Conservation (phyloP, 2,888 invertebrate species). For the Hypomecis atomaria region DNA sequence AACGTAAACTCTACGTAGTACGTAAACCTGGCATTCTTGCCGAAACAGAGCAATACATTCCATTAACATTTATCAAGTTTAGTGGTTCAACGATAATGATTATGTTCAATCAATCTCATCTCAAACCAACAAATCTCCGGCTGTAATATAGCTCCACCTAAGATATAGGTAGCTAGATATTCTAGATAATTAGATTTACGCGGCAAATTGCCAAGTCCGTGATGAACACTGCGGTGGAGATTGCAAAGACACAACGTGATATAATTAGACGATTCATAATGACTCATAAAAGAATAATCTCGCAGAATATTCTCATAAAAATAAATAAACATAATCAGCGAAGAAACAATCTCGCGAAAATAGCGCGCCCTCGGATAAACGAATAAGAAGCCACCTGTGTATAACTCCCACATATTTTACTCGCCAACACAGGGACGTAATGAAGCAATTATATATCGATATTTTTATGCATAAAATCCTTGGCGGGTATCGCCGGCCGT, state of each 20-base stretch:
- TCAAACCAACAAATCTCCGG: constrained; percentile 14
- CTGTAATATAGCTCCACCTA: constrained; percentile 17
- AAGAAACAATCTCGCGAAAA: constrained; percentile 46
- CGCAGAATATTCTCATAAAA: constrained; percentile 25
- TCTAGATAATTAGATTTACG: constrained; percentile 36
- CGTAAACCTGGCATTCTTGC: not conserved
- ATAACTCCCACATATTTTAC: constrained; percentile 83
- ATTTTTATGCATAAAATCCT: constrained; percentile 85
- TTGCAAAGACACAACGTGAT: constrained; percentile 32
- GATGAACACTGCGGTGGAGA: constrained; percentile 37
- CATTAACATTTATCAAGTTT: constrained; percentile 17
- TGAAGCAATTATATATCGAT: constrained; percentile 86
- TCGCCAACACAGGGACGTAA: constrained; percentile 84
- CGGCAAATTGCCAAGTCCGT: constrained; percentile 40
- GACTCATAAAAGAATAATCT: constrained; percentile 25
- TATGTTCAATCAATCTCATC: constrained; percentile 27
- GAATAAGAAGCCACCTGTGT: constrained; percentile 70
- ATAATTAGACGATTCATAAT: constrained; percentile 44
- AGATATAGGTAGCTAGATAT: constrained; percentile 19
- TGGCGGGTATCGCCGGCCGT: constrained; percentile 76
- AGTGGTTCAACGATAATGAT: constrained; percentile 24
- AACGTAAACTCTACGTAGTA: not conserved
- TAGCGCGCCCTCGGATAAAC: constrained; percentile 31
- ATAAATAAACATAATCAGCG: constrained; percentile 52
- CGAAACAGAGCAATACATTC: not conserved